Evolutionary conservation across 2,797 vertebrate genomes (phyloP), one percentile per base, ranked within the genome.

Genomic region (Hyperoplus lanceolatus): DNA sequence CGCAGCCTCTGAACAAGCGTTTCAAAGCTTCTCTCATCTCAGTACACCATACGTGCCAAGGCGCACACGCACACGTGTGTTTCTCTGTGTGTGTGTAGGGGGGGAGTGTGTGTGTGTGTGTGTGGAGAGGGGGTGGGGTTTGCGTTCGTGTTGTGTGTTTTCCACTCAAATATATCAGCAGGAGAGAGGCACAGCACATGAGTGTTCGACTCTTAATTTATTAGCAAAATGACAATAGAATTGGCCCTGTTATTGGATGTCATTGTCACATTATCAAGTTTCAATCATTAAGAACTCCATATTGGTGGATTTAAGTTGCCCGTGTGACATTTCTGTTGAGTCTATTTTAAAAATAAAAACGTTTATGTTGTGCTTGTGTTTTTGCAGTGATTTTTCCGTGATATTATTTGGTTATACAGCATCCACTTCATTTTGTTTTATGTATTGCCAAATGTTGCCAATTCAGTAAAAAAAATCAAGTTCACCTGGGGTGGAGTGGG

Each of bases 11-110:
- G 84, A 87, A 90, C 87, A 63, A 68, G 77, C 77, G 67, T 86
- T 88, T 90, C 79, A 88, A 90, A 81, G 71, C 84, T 63, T 60
- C 78, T 90, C 89, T 87, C 87, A 87, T 92, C 79, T 89, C 74
- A 5, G 49, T 73, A 70, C 60, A 6, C 62, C 73, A 43, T 64
- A 46, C 56, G 63, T n/a, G 56, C 56, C 57, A 46, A 21, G 57
- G 46, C 48, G 46, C 78, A 51, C 80, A 4, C 69, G 18, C 62
- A 15, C 7, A 41, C 16, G 18, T 18, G 50, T 70, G 65, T 75
- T 66, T 54, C 21, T 53, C 21, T 53, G 70, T 61, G 18, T 18
- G 50, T 70, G 65, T 75, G 70, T 54, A 57, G 10, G 29, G 29
- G 29, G 29, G 29, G 42, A 43, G 42, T 43, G 42, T 43, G 13